phyloP scores from a whole-genome alignment of 2,113 vertebrate genomes.

The Scomber colias region DNA sequence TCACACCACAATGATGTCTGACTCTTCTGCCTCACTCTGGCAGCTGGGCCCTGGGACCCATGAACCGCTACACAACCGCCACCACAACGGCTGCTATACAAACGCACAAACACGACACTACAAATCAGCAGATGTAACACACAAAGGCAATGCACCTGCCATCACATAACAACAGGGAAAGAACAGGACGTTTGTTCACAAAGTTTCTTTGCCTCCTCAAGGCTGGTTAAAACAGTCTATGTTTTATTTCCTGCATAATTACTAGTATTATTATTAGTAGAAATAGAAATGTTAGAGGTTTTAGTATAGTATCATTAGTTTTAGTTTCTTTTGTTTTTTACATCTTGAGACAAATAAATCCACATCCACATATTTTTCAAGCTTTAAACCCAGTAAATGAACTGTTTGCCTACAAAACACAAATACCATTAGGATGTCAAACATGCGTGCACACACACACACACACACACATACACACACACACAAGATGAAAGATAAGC shows the following conservation, averaged over 20 bases:
- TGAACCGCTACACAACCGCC: conserved; percentile 65
- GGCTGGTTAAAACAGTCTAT: background rate
- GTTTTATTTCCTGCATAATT: conserved; percentile 9
- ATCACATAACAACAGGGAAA: conserved; percentile 44
- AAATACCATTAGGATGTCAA: conserved; percentile 46
- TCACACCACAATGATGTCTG: conserved; percentile 86
- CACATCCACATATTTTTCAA: conserved; percentile 9
- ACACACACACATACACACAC: conserved; percentile 6
- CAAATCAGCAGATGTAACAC: conserved; percentile 78
- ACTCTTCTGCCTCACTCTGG: conserved; percentile 79
- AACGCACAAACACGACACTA: conserved; percentile 66
- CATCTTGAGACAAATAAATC: background rate
- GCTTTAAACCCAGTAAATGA: conserved; percentile 10
- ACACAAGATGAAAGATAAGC: conserved; percentile 59
- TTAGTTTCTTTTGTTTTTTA: background rate
- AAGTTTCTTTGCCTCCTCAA: conserved; percentile 51
- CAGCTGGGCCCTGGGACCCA: conserved; percentile 76
- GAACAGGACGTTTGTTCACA: conserved; percentile 13
- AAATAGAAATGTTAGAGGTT: too few relatives aligned
- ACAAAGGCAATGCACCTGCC: conserved; percentile 79
- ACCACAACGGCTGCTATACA: conserved; percentile 67
- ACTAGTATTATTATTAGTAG: background rate
- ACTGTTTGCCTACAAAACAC: conserved; percentile 38
- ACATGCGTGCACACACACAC: conserved; percentile 6
- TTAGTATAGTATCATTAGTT: background rate